These are phyloP conservation scores for Xenopus borealis DNA, from an alignment of 2,113 vertebrate genomes.

Conservation along the genomic window DNA sequence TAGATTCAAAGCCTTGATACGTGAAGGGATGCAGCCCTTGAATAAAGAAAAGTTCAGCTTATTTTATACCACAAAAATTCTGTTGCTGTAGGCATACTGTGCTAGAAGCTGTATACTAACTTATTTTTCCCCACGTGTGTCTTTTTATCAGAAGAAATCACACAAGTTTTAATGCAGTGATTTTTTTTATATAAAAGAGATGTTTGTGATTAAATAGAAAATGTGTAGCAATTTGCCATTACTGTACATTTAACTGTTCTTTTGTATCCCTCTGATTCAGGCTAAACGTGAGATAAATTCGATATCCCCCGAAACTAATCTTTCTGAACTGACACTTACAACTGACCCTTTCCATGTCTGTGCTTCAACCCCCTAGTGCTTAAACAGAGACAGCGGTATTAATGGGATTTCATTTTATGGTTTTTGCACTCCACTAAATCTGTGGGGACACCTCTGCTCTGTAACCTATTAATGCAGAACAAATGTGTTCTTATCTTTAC, in stretches of 20 bases:
- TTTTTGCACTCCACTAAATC: conserved; percentile 20
- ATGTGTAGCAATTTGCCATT: background rate
- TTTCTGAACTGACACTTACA: conserved; percentile 10
- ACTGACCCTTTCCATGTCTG: conserved; percentile 25
- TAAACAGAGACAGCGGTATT: conserved; percentile 32
- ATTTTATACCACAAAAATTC: conserved; percentile 23
- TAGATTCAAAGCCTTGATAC: conserved; percentile 26
- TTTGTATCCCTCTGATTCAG: background rate
- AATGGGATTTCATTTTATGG: conserved; percentile 34
- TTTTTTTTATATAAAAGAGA: conserved; percentile 24
- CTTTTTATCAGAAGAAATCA: conserved; percentile 30
- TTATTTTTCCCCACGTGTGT: conserved; percentile 2
- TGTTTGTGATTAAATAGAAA: background rate
- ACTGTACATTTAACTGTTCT: conserved; percentile 4
- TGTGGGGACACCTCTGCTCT: background rate
- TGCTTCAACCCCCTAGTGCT: conserved; percentile 28
- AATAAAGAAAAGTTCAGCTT: conserved; percentile 31
- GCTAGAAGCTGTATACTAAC: conserved; percentile 25
- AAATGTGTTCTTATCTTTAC: conserved; percentile 12
- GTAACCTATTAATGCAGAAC: conserved; percentile 13
- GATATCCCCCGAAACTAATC: conserved; percentile 8
- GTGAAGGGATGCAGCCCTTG: conserved; percentile 10
- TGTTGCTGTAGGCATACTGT: conserved; percentile 28
- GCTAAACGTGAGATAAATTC: conserved; percentile 5
- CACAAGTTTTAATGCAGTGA: conserved; percentile 25